Conservation (phyloP, 2,888 invertebrate genomes). For the Oscheius sp. region DNA sequence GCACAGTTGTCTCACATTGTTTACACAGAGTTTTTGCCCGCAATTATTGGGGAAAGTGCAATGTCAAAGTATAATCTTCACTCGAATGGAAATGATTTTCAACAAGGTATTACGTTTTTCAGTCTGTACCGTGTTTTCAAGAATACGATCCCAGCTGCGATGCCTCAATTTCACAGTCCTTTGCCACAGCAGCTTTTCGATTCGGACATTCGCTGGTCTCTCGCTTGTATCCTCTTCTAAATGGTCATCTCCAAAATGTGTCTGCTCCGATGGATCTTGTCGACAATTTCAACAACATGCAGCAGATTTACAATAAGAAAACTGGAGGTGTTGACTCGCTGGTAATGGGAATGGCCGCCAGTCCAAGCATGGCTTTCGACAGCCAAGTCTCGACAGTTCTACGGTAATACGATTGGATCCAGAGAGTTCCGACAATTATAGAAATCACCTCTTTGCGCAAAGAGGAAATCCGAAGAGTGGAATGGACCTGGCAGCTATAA, state of each 20-base stretch:
- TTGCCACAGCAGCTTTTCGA: conserved; percentile 89
- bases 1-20: conserved; percentile 78
- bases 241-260: conserved; percentile 50
- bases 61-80: conserved; percentile 88
- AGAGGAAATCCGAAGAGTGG: conserved; percentile 83
- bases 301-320: conserved; percentile 43
- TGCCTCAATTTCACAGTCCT: conserved; percentile 88
- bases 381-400: conserved; percentile 60
- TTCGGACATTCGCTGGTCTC: conserved; percentile 79
- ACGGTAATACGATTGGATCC: conserved; percentile 29
- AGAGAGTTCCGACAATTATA: neutral
- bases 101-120: conserved; percentile 41
- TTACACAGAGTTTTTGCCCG: conserved; percentile 80
- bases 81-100: conserved; percentile 77
- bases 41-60: conserved; percentile 86
- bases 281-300: conserved; percentile 85
- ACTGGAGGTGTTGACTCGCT: conserved; percentile 66
- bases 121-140: neutral
- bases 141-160: conserved; percentile 80
- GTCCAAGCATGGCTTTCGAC: conserved; percentile 69
- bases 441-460: conserved; percentile 76
- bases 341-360: conserved; percentile 68
- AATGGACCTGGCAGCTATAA: conserved; percentile 88
- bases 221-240: conserved; percentile 60
- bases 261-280: conserved; percentile 77